A percentile compares a stretch with the other conserved stretches of the same genome.
Conservation (phyloP, 2,888 invertebrate genomes). For the Smittia sp. region DNA sequence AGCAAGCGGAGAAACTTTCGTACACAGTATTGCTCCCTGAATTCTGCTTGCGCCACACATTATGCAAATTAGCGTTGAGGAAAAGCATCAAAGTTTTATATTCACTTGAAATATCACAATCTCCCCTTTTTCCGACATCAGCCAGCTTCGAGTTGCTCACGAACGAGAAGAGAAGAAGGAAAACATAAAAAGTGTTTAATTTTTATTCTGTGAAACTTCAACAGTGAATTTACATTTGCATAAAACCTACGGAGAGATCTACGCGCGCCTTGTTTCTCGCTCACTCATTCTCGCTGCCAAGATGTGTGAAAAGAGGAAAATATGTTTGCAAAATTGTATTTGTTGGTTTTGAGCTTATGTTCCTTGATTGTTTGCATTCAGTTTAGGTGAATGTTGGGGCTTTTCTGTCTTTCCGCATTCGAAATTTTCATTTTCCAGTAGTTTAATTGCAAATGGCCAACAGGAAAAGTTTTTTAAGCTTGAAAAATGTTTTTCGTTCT, state of each 20-base stretch:
- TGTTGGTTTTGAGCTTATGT: constrained; percentile 24
- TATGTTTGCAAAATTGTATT: background rate
- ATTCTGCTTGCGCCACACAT: constrained; percentile 19
- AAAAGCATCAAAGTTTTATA: constrained; percentile 5
- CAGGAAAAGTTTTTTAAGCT: constrained; percentile 19
- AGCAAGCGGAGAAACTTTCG: background rate
- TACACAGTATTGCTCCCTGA: background rate
- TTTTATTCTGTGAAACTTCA: background rate
- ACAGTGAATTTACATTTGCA: constrained; percentile 15
- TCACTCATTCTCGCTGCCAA: background rate
- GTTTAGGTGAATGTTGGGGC: constrained; percentile 11
- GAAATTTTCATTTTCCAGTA: background rate
- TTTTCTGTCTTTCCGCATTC: background rate
- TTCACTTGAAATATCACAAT: background rate
- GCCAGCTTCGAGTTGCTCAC: no score
- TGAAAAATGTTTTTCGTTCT: constrained; percentile 9
- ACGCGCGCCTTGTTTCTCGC: background rate
- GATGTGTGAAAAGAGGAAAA: background rate
- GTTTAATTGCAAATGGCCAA: constrained; percentile 17
- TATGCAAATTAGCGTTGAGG: constrained; percentile 29
- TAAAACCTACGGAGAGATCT: background rate
- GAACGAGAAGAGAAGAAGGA: no score
- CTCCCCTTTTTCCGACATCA: background rate
- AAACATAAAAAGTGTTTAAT: constrained; percentile 3
- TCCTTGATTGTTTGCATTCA: constrained; percentile 26